Evolutionary conservation across 92 coral and sea anemone genomes (phyloP).

Genomic region (Zoanthus sansibaricus): DNA sequence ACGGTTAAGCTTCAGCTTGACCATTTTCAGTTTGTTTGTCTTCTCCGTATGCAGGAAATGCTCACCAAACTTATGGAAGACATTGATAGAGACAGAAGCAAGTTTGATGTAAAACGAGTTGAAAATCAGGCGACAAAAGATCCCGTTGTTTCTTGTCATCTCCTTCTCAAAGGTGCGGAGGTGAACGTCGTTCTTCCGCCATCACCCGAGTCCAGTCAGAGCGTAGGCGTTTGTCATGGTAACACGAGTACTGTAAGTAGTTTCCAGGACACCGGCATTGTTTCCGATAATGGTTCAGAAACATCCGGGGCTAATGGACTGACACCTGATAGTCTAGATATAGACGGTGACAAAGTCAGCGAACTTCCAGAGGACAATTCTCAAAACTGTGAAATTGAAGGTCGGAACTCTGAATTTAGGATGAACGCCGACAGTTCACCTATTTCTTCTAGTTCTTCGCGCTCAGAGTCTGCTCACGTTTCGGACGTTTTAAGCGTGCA

Average conservation of each 20-base stretch:
- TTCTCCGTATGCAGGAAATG: constrained; percentile 91
- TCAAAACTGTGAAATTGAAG: constrained; percentile 31
- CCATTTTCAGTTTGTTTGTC: constrained; percentile 92
- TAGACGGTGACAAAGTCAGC: constrained; percentile 42
- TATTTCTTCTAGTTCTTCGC: constrained; percentile 1
- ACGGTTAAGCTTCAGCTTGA: constrained; percentile 74
- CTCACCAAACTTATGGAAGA: constrained; percentile 78
- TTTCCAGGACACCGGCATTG: constrained; percentile 75
- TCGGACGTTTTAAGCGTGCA: constrained; percentile 33
- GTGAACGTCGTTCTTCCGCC: constrained; percentile 86
- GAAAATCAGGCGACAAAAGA: constrained; percentile 16
- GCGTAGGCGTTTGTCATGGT: constrained; percentile 48
- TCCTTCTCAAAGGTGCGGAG: constrained; percentile 78
- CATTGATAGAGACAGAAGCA: constrained; percentile 61
- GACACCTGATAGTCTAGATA: constrained; percentile 45
- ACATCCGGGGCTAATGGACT: constrained; percentile 55
- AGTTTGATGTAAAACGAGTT: constrained; percentile 27
- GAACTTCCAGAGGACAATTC: constrained; percentile 13
- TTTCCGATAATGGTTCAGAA: constrained; percentile 65
- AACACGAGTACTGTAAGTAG: constrained; percentile 80
- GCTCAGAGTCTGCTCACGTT: constrained; percentile 58
- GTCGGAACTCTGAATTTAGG: not conserved
- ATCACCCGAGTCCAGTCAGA: constrained; percentile 69
- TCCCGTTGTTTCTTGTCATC: constrained; percentile 72
- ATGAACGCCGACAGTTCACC: constrained; percentile 28